Evolutionary conservation across 2,888 invertebrate species (phyloP), one percentile per base, ranked within the genome.

Genomic region (Mythimna ferrago): DNA sequence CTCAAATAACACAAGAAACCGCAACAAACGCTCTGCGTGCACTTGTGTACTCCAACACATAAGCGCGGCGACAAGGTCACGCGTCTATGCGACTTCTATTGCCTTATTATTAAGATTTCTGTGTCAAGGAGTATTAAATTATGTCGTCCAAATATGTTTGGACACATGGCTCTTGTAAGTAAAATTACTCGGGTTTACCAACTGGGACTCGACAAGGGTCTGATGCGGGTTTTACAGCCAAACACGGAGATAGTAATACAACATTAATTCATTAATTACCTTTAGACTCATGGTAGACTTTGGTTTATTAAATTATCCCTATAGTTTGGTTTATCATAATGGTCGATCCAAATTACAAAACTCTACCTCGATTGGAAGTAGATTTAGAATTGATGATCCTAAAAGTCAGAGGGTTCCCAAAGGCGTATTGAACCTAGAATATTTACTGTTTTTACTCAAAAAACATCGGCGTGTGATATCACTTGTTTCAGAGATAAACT

Each of bases 181-280:
- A 64, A 75, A 71, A 83, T 81, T 73, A 83, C 79, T 72, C 71
- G 51, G 81, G 76, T 76, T 70, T 60, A 76, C 84, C 85, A 87
- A 83, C 85, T 86, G 86, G 75, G 83, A 26, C 72, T 44, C 79
- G 92, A 92, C 90, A 89, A 85, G 90, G 91, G 91, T 90, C 80
- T 92, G 92, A 93, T 86, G 79, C 81, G 90, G 91, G 92, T 88
- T 51, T 64, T 68, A 63, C 62, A 73, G 75, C 73, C 68, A 79
- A 81, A 76, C 78, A 76, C 65, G 58, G 60, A 68, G 65, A 41
- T 74, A 73, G 63, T 71, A 67, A 56, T 78, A 73, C 73, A 65
- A 73, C 71, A 71, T 76, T 78, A 71, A 60, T 73, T 78, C 68
- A 77, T 76, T 82, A 77, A 81, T 84, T 75, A 84, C 66, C 63